Conservation (phyloP, 2,888 invertebrate species). For the Drosophila longiperda region DNA sequence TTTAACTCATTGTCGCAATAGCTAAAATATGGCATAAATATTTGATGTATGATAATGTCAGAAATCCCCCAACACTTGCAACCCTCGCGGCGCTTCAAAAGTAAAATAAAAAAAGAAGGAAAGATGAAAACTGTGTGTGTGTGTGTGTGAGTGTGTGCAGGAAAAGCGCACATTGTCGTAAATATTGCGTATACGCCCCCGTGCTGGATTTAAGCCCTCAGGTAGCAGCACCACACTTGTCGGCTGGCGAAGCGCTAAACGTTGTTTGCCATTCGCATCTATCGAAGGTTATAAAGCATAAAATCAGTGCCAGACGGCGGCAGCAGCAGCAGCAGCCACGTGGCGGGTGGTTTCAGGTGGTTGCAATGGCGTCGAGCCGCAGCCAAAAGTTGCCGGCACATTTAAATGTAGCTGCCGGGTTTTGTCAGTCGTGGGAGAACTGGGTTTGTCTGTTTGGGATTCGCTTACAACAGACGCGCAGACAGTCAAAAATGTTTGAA, state of each 20-base stretch:
- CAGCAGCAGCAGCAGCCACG: slow-evolving; percentile 18
- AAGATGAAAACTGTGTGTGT: slow-evolving; percentile 15
- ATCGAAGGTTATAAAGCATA: slow-evolving; percentile 84
- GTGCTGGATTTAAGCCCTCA: slow-evolving; percentile 61
- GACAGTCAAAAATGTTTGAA: slow-evolving; percentile 75
- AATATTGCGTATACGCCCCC: slow-evolving; percentile 69
- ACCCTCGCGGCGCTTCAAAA: slow-evolving; percentile 33
- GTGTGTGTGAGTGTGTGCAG: background rate
- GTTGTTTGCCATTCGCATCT: slow-evolving; percentile 74
- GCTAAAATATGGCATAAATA: slow-evolving; percentile 79
- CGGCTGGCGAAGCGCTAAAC: slow-evolving; percentile 70
- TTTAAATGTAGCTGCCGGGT: slow-evolving; percentile 80
- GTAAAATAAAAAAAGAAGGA: slow-evolving; percentile 17
- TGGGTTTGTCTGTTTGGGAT: slow-evolving; percentile 45
- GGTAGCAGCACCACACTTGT: slow-evolving; percentile 75
- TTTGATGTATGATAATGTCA: slow-evolving; percentile 70
- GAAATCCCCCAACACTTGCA: slow-evolving; percentile 37
- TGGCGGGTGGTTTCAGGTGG: slow-evolving; percentile 31
- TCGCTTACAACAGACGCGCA: slow-evolving; percentile 57
- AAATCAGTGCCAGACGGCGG: slow-evolving; percentile 81
- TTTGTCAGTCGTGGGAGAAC: slow-evolving; percentile 2
- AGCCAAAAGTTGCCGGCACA: slow-evolving; percentile 69
- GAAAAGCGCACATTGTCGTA: slow-evolving; percentile 42
- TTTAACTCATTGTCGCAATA: slow-evolving; percentile 78
- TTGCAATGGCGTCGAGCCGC: slow-evolving; percentile 48